Conservation (phyloP, 1,140 invertebrate species). For the Brevipalpus yothersi region DNA sequence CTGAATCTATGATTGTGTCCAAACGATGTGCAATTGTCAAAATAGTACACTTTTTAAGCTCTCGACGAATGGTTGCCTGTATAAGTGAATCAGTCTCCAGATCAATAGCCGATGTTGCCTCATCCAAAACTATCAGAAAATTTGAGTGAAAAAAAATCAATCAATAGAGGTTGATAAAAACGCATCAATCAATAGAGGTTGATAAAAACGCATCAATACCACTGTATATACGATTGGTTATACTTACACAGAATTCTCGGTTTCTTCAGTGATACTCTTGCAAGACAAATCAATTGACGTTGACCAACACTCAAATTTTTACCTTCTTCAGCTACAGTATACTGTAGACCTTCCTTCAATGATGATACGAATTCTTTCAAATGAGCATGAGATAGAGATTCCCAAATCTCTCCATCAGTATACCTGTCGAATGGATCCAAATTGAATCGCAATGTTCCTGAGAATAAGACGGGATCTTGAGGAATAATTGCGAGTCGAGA, state of each 20-base stretch:
- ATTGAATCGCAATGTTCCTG: slow-evolving; percentile 25
- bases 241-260: slow-evolving; percentile 15
- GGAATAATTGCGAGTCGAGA: slow-evolving; percentile 65
- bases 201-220: neutral
- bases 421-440: slow-evolving; percentile 14
- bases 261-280: slow-evolving; percentile 19
- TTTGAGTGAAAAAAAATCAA: neutral
- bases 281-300: slow-evolving; percentile 30
- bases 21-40: slow-evolving; percentile 24
- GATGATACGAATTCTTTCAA: slow-evolving; percentile 10
- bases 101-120: slow-evolving; percentile 22
- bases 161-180: too few relatives aligned
- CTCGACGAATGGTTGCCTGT: slow-evolving; percentile 20
- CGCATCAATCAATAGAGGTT: neutral
- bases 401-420: slow-evolving; percentile 13
- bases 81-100: slow-evolving; percentile 21
- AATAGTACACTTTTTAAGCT: slow-evolving; percentile 21
- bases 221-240: slow-evolving; percentile 16
- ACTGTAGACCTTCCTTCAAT: slow-evolving; percentile 7
- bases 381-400: slow-evolving; percentile 13
- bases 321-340: slow-evolving; percentile 6
- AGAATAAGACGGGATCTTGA: slow-evolving; percentile 32
- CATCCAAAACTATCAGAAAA: slow-evolving; percentile 15
- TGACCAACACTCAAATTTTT: slow-evolving; percentile 11
- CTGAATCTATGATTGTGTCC: slow-evolving; percentile 21